Conservation (phyloP, 2,888 invertebrate genomes). For the Diaperis boleti region DNA sequence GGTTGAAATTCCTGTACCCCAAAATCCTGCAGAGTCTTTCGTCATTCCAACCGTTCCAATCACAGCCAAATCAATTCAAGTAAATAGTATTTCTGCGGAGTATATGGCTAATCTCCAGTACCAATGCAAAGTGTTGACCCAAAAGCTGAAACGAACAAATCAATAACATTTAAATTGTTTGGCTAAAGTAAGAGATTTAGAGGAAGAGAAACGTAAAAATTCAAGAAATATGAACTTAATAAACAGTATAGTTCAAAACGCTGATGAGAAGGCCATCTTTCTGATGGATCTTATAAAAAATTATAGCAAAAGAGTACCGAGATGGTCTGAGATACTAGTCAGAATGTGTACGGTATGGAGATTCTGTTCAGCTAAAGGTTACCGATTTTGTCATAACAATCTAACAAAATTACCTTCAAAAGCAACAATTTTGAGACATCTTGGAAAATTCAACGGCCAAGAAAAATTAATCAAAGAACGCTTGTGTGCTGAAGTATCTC, state of each 20-base stretch:
- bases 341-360: conserved; percentile 7
- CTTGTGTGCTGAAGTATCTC: neutral
- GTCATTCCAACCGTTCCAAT: no score
- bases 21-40: no score
- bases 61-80: no score
- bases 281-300: conserved; percentile 1
- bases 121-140: neutral
- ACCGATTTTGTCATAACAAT: neutral
- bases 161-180: neutral
- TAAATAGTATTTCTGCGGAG: no score
- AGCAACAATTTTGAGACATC: neutral
- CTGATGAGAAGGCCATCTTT: conserved; percentile 4
- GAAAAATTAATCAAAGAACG: conserved; percentile 2
- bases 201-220: neutral
- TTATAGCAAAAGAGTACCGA: neutral
- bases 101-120: neutral
- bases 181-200: neutral
- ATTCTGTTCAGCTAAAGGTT: conserved; percentile 2
- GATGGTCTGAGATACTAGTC: conserved; percentile 1
- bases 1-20: no score
- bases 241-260: neutral
- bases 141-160: neutral
- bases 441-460: neutral
- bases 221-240: neutral
- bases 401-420: conserved; percentile 1